phyloP scores from a whole-genome alignment of 2,797 vertebrate species.

The Chrysocyon brachyurus region DNA sequence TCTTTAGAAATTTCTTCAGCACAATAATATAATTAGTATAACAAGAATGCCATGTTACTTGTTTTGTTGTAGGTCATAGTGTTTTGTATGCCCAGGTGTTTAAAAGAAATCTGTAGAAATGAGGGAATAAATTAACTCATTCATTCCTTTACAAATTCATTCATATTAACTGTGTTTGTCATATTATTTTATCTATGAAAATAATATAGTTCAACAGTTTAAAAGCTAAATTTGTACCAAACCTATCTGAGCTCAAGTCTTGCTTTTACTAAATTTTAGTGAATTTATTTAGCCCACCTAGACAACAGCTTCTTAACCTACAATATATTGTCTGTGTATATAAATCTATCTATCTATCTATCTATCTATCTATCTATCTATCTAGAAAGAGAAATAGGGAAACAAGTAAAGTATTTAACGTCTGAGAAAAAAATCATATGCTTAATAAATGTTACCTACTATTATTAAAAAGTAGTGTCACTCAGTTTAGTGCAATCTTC shows the following conservation, averaged over 20 bases:
- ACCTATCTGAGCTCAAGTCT: background rate
- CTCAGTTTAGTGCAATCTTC: background rate
- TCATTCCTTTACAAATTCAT: slow-evolving; percentile 4
- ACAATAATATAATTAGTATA: background rate
- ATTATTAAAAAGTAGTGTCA: background rate
- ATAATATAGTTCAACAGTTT: background rate
- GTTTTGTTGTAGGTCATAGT: background rate
- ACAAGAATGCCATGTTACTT: background rate
- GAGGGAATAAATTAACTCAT: background rate
- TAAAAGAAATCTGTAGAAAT: slow-evolving; percentile 7
- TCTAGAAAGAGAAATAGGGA: background rate
- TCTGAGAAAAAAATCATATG: background rate
- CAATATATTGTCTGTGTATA: background rate
- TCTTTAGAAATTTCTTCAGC: background rate
- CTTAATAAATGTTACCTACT: background rate
- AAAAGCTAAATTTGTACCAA: background rate
- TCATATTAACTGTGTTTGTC: background rate
- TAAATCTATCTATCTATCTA: background rate
- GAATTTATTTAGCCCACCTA: background rate
- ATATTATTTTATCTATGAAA: background rate
- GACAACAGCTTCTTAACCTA: background rate
- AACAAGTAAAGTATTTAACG: background rate
- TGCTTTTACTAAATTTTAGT: background rate
- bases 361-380: too few relatives aligned
- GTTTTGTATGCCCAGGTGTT: background rate